Percentiles rank a stretch among this genome's conserved stretches.
These are phyloP conservation scores for Rhinoptilus africanus DNA, from an alignment of 2,113 vertebrate species.

Conservation along the genomic window DNA sequence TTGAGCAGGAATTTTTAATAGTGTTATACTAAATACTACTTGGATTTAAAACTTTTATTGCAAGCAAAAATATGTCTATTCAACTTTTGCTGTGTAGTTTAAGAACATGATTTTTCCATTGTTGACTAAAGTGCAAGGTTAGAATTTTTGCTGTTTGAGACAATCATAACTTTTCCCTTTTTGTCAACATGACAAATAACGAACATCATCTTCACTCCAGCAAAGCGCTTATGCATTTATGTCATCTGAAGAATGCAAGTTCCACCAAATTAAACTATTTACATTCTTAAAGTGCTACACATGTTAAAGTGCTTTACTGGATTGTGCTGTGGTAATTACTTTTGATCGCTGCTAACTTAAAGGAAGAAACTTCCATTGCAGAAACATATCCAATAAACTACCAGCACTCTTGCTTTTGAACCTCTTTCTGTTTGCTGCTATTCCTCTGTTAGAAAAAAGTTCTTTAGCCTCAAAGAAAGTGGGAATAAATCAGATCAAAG, in stretches of 20 bases:
- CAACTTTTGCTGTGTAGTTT: not conserved
- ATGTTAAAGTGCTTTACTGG: not conserved
- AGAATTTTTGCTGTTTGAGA: not conserved
- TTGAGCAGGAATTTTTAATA: not conserved
- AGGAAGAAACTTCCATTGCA: not conserved
- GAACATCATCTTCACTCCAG: not conserved
- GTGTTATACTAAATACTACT: not conserved
- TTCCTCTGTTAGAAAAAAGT: not conserved
- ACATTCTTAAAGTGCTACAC: not conserved
- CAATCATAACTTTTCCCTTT: not conserved
- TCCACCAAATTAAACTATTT: not conserved
- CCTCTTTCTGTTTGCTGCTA: not conserved
- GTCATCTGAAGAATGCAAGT: not conserved
- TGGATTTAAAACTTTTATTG: not conserved
- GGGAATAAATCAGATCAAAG: not conserved
- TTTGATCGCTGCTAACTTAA: not conserved
- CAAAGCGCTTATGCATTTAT: not conserved
- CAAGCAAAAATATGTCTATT: not conserved
- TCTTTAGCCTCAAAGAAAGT: not conserved
- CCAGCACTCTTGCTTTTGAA: not conserved
- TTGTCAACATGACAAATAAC: not conserved
- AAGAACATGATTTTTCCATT: not conserved
- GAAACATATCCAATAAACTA: not conserved
- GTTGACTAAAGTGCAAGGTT: not conserved
- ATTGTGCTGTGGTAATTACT: not conserved